These are phyloP conservation scores for Allygus modestus DNA, from an alignment of 2,888 invertebrate genomes.

Conservation along the genomic window DNA sequence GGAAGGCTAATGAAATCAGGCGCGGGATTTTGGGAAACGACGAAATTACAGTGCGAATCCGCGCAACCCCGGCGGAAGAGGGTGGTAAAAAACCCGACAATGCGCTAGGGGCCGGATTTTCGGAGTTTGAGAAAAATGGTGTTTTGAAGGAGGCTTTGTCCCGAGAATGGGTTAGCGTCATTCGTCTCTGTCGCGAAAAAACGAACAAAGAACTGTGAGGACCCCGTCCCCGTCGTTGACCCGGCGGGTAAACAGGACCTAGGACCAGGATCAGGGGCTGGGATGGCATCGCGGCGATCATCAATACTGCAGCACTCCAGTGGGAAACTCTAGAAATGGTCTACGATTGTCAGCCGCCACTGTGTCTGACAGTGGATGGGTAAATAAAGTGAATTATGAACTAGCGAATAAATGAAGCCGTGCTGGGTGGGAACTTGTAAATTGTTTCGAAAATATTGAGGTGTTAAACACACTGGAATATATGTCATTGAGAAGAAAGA, in stretches of 20 bases:
- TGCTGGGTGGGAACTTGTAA: neutral
- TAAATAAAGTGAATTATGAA: conserved; percentile 33
- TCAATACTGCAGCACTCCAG: neutral
- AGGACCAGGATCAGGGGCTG: neutral
- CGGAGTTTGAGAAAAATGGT: conserved; percentile 53
- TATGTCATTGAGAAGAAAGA: no score
- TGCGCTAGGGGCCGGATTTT: conserved; percentile 41
- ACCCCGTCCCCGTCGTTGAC: conserved; percentile 7
- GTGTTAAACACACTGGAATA: no score
- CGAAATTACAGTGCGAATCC: conserved; percentile 34
- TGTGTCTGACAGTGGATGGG: neutral
- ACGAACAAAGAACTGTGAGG: conserved; percentile 26
- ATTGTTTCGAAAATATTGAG: neutral
- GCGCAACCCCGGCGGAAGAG: neutral
- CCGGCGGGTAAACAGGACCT: neutral
- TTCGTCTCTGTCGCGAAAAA: conserved; percentile 54
- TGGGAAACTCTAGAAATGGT: conserved; percentile 36
- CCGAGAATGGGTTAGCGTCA: conserved; percentile 46
- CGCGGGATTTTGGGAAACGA: conserved; percentile 29
- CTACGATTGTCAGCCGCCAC: neutral
- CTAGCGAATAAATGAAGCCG: neutral
- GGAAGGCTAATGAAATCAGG: conserved; percentile 53
- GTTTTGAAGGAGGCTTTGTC: conserved; percentile 57
- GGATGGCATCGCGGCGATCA: neutral
- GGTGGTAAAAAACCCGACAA: conserved; percentile 44